Percentiles rank a stretch among this genome's conserved stretches.
Conservation (phyloP, 2,888 invertebrate species). For the Diaphora mendica region DNA sequence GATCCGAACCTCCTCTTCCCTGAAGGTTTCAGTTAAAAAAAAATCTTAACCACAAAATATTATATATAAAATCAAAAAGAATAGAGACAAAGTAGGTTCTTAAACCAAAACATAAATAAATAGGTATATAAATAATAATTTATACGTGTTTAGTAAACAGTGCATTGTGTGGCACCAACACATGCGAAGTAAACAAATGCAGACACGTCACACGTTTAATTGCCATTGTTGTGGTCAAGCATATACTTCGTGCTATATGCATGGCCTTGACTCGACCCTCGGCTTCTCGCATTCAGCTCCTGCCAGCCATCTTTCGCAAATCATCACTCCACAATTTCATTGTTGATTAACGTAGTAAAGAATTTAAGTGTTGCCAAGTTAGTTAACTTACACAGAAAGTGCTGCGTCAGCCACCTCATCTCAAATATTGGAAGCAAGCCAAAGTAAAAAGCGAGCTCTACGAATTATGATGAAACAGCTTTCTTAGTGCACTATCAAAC, state of each 20-base stretch:
- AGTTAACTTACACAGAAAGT: slow-evolving; percentile 27
- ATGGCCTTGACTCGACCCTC: not conserved
- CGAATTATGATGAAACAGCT: slow-evolving; percentile 51
- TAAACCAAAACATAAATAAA: no score
- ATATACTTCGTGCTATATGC: not conserved
- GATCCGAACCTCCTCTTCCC: no score
- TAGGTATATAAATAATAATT: no score
- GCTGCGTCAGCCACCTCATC: slow-evolving; percentile 54
- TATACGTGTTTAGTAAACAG: not conserved
- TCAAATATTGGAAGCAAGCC: slow-evolving; percentile 44
- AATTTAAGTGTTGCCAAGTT: slow-evolving; percentile 29
- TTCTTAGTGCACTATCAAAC: slow-evolving; percentile 42
- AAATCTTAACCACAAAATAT: no score
- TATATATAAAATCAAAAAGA: no score
- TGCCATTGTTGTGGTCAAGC: not conserved
- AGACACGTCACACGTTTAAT: not conserved
- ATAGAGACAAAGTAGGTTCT: no score
- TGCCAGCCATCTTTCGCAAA: no score
- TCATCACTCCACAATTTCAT: not conserved
- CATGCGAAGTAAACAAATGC: not conserved
- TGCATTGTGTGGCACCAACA: not conserved
- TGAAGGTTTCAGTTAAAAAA: no score
- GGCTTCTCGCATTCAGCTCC: no score
- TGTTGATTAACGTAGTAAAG: not conserved
- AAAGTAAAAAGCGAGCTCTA: slow-evolving; percentile 47